Evolutionary conservation across 2,797 vertebrate species (phyloP), one percentile per base, ranked within the genome.

Genomic region (Notolabrus celidotus): DNA sequence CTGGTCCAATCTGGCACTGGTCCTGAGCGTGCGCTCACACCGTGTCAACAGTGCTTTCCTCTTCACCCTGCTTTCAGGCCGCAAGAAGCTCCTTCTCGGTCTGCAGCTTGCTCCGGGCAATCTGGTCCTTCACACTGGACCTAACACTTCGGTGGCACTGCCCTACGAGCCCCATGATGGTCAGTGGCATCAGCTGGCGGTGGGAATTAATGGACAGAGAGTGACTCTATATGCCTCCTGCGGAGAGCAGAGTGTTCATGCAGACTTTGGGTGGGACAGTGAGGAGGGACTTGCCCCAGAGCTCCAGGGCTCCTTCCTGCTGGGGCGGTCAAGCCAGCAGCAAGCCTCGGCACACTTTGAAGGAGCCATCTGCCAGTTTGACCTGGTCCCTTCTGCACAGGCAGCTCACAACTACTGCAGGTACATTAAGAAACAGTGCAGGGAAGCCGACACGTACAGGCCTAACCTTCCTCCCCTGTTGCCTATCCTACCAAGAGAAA

Each of bases 361-460:
- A 94, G 98, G 98, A 71, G 97, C 97, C 68, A 92, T 99, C 80
- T 99, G 98, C 93, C 98, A 99, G 88, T 98, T 99, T 47, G 97
- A 98, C 86, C 93, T 99, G 89, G 95, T 98, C 91, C 96, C 97
- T 72, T 95, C 97, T 16, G 92, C 95, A 72, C 96, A 95, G 95
- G 97, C 97, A 92, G 95, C 97, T 95, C 94, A 95, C 88, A 95
- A 98, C 94, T 99, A 97, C 94, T 99, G 98, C 94, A 95, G 94
- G 88, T 96, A 96, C 92, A 95, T 99, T 92, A 98, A 96, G 86
- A 96, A 95, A 91, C 96, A 97, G 87, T 99, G 98, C 92, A 95
- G 96, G 90, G 97, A 97, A 91, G 96, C 95, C n/a, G 96, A 96
- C 58, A 94, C 89, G 0, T 95, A 96, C 85, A 93, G 95, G 95